Evolutionary conservation across 92 coral and sea anemone species (phyloP).

Genomic region (Plumapathes pennacea): DNA sequence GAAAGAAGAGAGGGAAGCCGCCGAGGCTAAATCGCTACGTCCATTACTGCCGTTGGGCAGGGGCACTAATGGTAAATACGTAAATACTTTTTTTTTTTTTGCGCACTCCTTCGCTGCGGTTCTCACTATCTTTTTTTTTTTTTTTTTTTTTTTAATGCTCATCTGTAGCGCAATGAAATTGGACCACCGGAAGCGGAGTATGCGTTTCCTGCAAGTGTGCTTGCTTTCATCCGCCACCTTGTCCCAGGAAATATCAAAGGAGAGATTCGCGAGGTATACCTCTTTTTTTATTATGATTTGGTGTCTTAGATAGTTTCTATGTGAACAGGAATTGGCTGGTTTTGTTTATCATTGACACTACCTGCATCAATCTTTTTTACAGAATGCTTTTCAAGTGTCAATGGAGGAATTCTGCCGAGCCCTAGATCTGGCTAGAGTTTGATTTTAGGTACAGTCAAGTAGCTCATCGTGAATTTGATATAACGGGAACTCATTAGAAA

Average conservation of each 20-base stretch:
- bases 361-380: too few species aligned
- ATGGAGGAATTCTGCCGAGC: slow-evolving; percentile 8
- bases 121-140: not conserved
- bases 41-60: slow-evolving; percentile 46
- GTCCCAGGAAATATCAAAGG: slow-evolving; percentile 40
- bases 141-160: not conserved
- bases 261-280: slow-evolving; percentile 46
- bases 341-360: too few species aligned
- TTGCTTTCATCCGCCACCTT: slow-evolving; percentile 19
- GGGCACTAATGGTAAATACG: slow-evolving; percentile 36
- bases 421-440: not conserved
- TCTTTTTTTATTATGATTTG: too few species aligned
- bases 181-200: slow-evolving; percentile 28
- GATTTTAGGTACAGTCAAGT: too few species aligned
- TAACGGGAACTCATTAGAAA: too few species aligned
- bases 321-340: too few species aligned
- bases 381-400: not conserved
- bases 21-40: slow-evolving; percentile 23
- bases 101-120: too few species aligned
- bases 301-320: too few species aligned
- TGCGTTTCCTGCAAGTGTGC: slow-evolving; percentile 22
- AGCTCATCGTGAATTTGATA: too few species aligned
- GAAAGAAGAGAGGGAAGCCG: slow-evolving; percentile 32
- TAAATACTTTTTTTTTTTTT: too few species aligned
- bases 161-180: slow-evolving; percentile 14